Conservation (phyloP, 1,140 invertebrate genomes). For the Ridgeia piscesae region DNA sequence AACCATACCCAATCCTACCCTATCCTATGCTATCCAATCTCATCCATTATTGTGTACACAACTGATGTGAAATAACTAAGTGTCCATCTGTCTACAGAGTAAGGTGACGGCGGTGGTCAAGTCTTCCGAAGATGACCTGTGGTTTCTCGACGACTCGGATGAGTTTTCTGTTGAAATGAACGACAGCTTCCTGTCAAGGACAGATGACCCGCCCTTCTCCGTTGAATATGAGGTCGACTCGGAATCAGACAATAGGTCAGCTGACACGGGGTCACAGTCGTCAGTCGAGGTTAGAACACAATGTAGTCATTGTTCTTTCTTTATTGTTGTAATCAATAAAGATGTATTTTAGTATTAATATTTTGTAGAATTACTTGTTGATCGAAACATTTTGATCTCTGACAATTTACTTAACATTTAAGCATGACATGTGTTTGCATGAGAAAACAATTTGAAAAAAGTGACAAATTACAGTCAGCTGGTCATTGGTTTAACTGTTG, state of each 20-base stretch:
- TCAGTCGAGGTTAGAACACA: background rate
- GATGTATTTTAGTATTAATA: background rate
- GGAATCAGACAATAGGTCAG: background rate
- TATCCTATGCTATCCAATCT: too few species aligned
- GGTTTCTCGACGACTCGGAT: conserved; percentile 23
- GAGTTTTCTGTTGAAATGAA: background rate
- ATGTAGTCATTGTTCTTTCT: background rate
- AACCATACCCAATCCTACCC: too few species aligned
- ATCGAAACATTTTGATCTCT: background rate
- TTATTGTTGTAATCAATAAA: background rate
- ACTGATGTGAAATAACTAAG: too few species aligned
- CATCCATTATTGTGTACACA: too few species aligned
- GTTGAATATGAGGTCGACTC: background rate
- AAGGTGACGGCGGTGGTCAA: conserved; percentile 24
- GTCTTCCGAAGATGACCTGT: conserved; percentile 22
- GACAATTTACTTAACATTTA: background rate
- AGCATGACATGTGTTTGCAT: background rate
- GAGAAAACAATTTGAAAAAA: too few species aligned
- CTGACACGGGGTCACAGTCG: background rate
- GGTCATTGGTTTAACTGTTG: too few species aligned
- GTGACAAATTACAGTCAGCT: too few species aligned
- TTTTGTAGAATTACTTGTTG: background rate
- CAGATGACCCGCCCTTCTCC: background rate
- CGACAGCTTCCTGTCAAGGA: background rate
- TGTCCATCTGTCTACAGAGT: conserved; percentile 16